These are phyloP conservation scores for Girardia tigrina DNA, from an alignment of 2,888 invertebrate species.

Conservation along the genomic window DNA sequence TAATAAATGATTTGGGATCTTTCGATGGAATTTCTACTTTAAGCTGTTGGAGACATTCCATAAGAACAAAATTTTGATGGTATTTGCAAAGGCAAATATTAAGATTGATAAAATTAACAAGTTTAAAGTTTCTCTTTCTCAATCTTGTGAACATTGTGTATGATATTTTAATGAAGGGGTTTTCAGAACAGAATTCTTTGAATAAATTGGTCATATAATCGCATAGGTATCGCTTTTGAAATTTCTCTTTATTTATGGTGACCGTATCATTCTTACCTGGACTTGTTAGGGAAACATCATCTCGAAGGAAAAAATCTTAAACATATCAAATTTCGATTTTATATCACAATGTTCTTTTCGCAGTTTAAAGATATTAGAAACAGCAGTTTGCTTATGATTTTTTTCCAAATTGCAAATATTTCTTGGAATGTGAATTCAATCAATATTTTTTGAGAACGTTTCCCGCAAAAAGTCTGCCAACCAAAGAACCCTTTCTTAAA, in stretches of 20 bases:
- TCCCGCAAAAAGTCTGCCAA: too few relatives aligned
- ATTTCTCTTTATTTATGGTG: slow-evolving; percentile 14
- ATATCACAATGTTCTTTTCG: too few relatives aligned
- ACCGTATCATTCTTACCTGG: slow-evolving; percentile 2
- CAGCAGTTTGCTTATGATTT: too few relatives aligned
- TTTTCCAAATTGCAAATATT: too few relatives aligned
- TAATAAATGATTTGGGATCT: not conserved
- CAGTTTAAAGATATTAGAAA: too few relatives aligned
- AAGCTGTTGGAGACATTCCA: not conserved
- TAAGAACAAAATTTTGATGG: slow-evolving; percentile 3
- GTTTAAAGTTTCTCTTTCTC: slow-evolving; percentile 15
- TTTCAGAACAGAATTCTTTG: slow-evolving; percentile 1
- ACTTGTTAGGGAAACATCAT: not conserved
- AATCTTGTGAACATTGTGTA: slow-evolving; percentile 11
- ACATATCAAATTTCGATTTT: too few relatives aligned
- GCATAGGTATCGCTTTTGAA: not conserved
- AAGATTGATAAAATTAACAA: not conserved
- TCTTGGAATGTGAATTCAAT: too few relatives aligned
- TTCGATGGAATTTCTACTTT: not conserved
- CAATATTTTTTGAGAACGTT: too few relatives aligned
- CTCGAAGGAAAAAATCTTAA: not conserved
- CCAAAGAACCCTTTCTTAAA: too few relatives aligned
- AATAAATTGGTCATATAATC: not conserved
- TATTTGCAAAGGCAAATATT: not conserved
- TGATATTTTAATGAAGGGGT: not conserved